Percentiles rank a stretch among this genome's conserved stretches.
Evolutionary conservation across 2,797 vertebrate genomes (phyloP).

Genomic region (Pseudopleuronectes americanus): DNA sequence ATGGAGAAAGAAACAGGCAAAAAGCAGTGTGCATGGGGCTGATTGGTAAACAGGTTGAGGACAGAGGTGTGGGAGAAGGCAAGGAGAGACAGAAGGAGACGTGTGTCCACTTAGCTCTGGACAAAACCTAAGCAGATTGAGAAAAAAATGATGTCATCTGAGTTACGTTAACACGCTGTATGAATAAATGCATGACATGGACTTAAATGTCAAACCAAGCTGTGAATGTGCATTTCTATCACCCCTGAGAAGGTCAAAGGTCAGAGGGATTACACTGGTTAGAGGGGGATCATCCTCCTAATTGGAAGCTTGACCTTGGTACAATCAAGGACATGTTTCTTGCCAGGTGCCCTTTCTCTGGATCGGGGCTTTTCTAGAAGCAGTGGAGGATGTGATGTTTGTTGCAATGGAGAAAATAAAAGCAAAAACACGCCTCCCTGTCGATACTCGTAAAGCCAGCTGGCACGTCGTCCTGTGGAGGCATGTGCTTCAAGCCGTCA

Average conservation of each 20-base stretch:
- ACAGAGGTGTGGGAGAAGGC: constrained; percentile 25
- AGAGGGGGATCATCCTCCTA: constrained; percentile 13
- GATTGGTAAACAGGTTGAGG: constrained; percentile 21
- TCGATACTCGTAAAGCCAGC: constrained; percentile 23
- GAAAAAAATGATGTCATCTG: constrained; percentile 14
- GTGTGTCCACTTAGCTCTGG: neutral
- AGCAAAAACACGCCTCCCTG: neutral
- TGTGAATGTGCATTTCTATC: constrained; percentile 19
- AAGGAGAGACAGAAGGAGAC: constrained; percentile 11
- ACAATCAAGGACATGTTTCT: constrained; percentile 20
- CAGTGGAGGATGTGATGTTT: neutral
- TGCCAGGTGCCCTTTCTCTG: constrained; percentile 34
- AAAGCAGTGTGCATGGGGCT: constrained; percentile 6
- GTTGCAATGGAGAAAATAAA: neutral
- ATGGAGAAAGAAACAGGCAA: constrained; percentile 38
- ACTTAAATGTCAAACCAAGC: neutral
- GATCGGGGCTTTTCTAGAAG: neutral
- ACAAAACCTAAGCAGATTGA: constrained; percentile 19
- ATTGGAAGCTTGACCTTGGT: constrained; percentile 42
- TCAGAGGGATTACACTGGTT: constrained; percentile 30
- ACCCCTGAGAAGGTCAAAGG: constrained; percentile 37
- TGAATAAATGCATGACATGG: neutral
- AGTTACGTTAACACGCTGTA: neutral
- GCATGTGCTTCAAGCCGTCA: constrained; percentile 3
- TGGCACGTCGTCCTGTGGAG: constrained; percentile 27